A percentile compares a stretch with the other conserved stretches of the same genome.
Conservation (phyloP, 2,113 vertebrate genomes). For the Garra rufa region DNA sequence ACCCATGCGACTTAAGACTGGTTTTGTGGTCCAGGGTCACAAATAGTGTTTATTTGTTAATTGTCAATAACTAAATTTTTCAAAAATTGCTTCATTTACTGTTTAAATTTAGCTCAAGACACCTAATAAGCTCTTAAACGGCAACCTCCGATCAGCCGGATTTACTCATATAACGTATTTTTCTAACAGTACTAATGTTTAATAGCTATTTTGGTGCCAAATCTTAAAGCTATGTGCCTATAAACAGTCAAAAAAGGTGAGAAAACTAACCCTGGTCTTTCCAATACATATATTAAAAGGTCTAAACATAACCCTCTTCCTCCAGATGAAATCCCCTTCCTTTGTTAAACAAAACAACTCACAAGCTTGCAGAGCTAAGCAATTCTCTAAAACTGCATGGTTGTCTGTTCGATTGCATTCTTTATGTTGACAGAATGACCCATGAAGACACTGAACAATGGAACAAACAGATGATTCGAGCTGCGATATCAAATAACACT, state of each 20-base stretch:
- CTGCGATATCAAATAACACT: conserved; percentile 67
- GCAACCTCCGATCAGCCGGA: background rate
- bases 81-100: background rate
- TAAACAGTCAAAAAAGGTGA: background rate
- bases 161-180: background rate
- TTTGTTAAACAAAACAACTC: conserved; percentile 17
- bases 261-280: background rate
- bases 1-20: no score
- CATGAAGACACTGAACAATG: conserved; percentile 68
- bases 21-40: no score
- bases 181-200: background rate
- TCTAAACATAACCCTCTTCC: background rate
- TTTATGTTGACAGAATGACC: conserved; percentile 62
- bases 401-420: conserved; percentile 39
- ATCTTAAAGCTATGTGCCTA: background rate
- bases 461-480: conserved; percentile 75
- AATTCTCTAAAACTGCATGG: conserved; percentile 58
- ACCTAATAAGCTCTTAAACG: background rate
- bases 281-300: background rate
- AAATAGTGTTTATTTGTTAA: no score
- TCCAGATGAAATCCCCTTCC: background rate
- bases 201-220: background rate
- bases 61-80: background rate
- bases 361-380: conserved; percentile 52
- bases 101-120: background rate